A percentile compares a stretch with the other conserved stretches of the same genome.
These are phyloP conservation scores for Phylloscopus whistleri DNA, from an alignment of 2,113 vertebrate species.

Conservation along the genomic window DNA sequence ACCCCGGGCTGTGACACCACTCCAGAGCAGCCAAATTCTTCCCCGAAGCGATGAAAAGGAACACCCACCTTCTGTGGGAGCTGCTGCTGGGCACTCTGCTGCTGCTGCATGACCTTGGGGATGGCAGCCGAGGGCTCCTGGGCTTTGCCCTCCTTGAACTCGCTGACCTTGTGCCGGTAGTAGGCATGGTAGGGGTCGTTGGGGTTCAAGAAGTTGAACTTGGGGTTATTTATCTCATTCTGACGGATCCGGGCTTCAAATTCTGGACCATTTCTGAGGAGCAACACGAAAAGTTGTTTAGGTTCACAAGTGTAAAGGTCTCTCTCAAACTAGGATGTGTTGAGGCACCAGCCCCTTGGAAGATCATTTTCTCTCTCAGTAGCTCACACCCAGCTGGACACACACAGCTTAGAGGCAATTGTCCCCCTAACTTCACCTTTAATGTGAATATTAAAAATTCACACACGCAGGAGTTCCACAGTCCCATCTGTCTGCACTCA, in stretches of 20 bases:
- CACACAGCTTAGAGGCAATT: background rate
- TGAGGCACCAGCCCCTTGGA: background rate
- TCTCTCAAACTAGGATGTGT: accelerated
- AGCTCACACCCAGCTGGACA: background rate
- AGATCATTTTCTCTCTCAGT: background rate
- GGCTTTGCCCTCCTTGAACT: conserved; percentile 97
- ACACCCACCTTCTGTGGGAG: conserved; percentile 88
- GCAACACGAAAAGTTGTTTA: background rate
- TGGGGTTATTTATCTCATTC: conserved; percentile 98
- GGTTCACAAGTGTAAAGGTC: background rate
- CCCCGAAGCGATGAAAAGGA: accelerated
- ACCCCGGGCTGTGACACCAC: background rate
- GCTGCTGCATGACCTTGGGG: conserved; percentile 98
- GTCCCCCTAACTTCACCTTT: background rate
- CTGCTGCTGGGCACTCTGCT: conserved; percentile 84
- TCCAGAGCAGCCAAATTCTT: background rate
- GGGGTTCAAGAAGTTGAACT: conserved; percentile 97
- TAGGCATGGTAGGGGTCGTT: conserved; percentile 98
- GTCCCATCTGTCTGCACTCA: background rate
- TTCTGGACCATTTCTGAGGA: conserved; percentile 91
- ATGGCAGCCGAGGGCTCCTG: conserved; percentile 96
- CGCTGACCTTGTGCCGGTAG: conserved; percentile 98
- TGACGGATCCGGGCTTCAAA: conserved; percentile 98
- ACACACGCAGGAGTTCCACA: background rate
- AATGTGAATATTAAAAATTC: background rate